Percentiles rank a stretch among this genome's conserved stretches.
These are phyloP conservation scores for Scrobipalpa atriplicella DNA, from an alignment of 2,888 invertebrate genomes.

Conservation along the genomic window DNA sequence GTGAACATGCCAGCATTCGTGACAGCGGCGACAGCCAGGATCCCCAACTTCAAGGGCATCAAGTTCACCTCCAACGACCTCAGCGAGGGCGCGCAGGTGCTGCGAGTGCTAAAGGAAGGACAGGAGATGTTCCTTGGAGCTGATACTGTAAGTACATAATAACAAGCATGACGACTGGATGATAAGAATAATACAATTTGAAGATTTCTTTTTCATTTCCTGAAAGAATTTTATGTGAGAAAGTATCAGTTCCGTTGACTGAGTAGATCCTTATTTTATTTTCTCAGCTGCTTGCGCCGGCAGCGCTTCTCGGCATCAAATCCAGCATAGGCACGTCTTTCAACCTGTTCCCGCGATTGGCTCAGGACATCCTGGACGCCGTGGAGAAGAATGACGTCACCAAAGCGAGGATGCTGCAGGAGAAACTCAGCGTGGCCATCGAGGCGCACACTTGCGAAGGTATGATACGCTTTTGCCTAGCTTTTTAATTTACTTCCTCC, in stretches of 20 bases:
- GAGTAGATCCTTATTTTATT: no score
- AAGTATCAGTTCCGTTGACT: no score
- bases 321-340: constrained; percentile 88
- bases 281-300: constrained; percentile 86
- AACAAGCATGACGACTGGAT: no score
- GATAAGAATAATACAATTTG: no score
- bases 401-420: constrained; percentile 79
- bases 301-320: constrained; percentile 86
- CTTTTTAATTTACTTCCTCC: background rate
- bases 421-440: constrained; percentile 74
- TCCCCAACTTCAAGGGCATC: constrained; percentile 91
- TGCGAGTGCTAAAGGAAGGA: constrained; percentile 74
- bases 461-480: no score
- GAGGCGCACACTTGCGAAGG: constrained; percentile 80
- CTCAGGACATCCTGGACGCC: constrained; percentile 80
- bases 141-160: constrained; percentile 81
- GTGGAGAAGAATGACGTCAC: constrained; percentile 72
- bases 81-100: constrained; percentile 85
- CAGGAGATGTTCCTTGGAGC: constrained; percentile 86
- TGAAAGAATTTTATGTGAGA: no score
- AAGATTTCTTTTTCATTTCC: no score
- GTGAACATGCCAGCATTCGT: constrained; percentile 89
- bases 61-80: constrained; percentile 91
- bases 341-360: constrained; percentile 85
- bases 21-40: constrained; percentile 80